A percentile compares a stretch with the other conserved stretches of the same genome.
These are phyloP conservation scores for Teleogryllus occipitalis DNA, from an alignment of 1,140 invertebrate genomes.

Conservation along the genomic window DNA sequence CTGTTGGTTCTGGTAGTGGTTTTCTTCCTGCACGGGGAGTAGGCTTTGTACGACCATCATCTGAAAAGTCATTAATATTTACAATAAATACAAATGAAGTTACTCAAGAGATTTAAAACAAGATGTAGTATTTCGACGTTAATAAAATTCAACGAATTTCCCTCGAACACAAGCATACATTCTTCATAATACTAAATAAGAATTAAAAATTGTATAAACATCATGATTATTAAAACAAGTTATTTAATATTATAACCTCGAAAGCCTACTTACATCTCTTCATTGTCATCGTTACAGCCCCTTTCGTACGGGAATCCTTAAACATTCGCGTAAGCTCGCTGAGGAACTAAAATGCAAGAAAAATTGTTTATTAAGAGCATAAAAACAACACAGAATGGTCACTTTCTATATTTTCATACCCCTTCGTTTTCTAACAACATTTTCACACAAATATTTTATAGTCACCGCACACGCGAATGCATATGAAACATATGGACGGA, in stretches of 20 bases:
- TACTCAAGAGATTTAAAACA: no score
- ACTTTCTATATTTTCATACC: neutral
- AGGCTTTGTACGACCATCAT: constrained; percentile 65
- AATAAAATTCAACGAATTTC: no score
- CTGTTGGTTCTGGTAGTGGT: constrained; percentile 46
- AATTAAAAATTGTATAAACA: neutral
- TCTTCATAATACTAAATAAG: neutral
- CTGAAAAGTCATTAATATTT: constrained; percentile 40
- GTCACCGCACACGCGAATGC: no score
- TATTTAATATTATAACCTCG: neutral
- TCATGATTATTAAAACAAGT: neutral
- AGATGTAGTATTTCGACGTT: no score
- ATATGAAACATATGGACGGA: no score
- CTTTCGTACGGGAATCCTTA: constrained; percentile 50
- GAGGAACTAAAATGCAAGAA: constrained; percentile 49
- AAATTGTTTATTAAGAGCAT: neutral
- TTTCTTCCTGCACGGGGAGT: constrained; percentile 50
- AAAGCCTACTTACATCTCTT: constrained; percentile 51
- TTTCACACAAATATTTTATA: no score
- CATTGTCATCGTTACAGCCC: constrained; percentile 57
- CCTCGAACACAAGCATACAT: neutral
- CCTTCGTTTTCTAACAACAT: constrained; percentile 1
- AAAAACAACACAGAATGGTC: neutral
- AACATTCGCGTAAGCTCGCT: constrained; percentile 55
- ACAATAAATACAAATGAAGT: neutral